Base-by-base conservation (phyloP, 53 echinoderm and acorn worm genomes). In the Holothuria scabra region DNA sequence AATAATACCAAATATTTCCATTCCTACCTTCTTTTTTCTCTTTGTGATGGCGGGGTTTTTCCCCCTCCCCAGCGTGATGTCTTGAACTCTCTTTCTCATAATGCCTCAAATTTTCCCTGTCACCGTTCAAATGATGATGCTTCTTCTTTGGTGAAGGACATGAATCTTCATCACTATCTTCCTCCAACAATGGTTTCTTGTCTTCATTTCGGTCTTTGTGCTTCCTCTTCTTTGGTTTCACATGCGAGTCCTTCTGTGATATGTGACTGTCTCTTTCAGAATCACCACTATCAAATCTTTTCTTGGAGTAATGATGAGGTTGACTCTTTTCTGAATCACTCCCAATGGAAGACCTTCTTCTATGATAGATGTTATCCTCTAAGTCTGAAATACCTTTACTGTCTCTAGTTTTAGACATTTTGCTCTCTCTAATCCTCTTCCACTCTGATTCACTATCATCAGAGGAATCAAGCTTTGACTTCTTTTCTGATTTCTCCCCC, bases 201-300 rank as follows among this genome's bases (percentile, higher is more conserved):
- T 84, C 90, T 5, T 83, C 75, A 25, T 89, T 84, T 13, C 71
- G 61, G 32, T 93, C 87, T 68, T 79, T 86, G 34, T 87, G 84
- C 35, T 93, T 93, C 87, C 91, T 86, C 79, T 92, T 92, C 48
- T 89, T 92, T 49, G 86, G 83, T 76, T 80, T 82, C 0, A 68
- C 26, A 46, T 66, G 29, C 18, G 55, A 55, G 12, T 78, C 57
- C 56, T 16, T 28, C 16, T 52, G 57, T 28, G 55, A 55, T 37
- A 68, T 66, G 29, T 11, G 66, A 55, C 34, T 87, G 23, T 10
- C 81, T 41, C 14, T 57, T 12, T 57, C 68, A 0, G 80, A 41
- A 28, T 68, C 57, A 56, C 70, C 57, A 44, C 59, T 84, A 12
- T 62, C 62, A 41, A 46, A 62, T 38, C 85, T 34, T n/a, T 31